Evolutionary conservation across 1,140 invertebrate species (phyloP).

Genomic region (Doryteuthis pealeii): DNA sequence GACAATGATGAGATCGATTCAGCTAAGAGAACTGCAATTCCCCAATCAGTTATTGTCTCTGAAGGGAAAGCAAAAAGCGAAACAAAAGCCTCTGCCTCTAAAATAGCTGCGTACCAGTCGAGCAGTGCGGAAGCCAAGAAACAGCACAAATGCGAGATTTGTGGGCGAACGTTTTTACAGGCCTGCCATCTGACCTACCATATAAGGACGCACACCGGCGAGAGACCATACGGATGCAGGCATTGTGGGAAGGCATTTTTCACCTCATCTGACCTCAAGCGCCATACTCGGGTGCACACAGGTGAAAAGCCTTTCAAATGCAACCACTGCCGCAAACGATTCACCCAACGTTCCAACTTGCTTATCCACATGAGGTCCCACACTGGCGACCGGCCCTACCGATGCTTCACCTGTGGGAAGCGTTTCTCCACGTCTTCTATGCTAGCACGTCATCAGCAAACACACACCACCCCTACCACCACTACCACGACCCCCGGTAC

Average conservation of each 20-base stretch:
- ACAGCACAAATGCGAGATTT: slow-evolving; percentile 16
- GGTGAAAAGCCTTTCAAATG: slow-evolving; percentile 27
- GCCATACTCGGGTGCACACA: slow-evolving; percentile 28
- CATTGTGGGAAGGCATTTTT: slow-evolving; percentile 28
- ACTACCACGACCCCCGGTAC: neutral
- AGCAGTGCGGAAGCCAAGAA: neutral
- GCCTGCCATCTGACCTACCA: slow-evolving; percentile 22
- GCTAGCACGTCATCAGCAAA: neutral
- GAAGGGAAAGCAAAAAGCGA: too few relatives aligned
- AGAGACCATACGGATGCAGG: slow-evolving; percentile 24
- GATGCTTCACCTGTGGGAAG: slow-evolving; percentile 28
- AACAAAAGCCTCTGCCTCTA: too few relatives aligned
- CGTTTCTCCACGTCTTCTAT: slow-evolving; percentile 26
- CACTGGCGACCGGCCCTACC: slow-evolving; percentile 30
- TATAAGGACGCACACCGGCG: slow-evolving; percentile 74
- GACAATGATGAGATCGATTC: too few relatives aligned
- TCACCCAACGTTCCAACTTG: slow-evolving; percentile 46
- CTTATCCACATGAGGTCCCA: slow-evolving; percentile 33
- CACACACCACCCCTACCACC: neutral
- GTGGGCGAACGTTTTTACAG: slow-evolving; percentile 23
- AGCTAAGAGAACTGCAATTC: too few relatives aligned
- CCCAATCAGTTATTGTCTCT: too few relatives aligned
- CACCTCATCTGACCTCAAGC: slow-evolving; percentile 24
- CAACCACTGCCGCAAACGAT: slow-evolving; percentile 20
- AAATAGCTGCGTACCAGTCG: too few relatives aligned